Conservation (phyloP, 2,888 invertebrate genomes). For the Cotesia congregata region DNA sequence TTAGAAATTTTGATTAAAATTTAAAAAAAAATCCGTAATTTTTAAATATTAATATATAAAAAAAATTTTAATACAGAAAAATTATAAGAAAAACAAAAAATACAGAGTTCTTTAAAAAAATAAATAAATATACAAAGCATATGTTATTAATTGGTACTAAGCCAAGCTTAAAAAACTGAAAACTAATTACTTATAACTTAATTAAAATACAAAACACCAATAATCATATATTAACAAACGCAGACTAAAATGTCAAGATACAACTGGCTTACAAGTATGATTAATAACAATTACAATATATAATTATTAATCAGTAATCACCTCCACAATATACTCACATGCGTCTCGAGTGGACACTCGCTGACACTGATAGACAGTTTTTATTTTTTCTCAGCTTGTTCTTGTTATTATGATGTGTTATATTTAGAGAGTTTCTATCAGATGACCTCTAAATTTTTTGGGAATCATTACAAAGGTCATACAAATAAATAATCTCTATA, state of each 20-base stretch:
- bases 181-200: background rate
- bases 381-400: constrained; percentile 18
- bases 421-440: constrained; percentile 23
- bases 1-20: no score
- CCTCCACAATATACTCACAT: constrained; percentile 16
- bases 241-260: background rate
- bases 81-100: background rate
- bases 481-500: constrained; percentile 39
- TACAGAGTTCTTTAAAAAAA: background rate
- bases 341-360: constrained; percentile 8
- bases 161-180: constrained; percentile 13
- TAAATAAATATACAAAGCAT: background rate
- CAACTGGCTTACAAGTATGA: background rate
- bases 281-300: background rate
- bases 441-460: constrained; percentile 60
- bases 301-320: constrained; percentile 40
- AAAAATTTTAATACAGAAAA: background rate
- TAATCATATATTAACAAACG: background rate
- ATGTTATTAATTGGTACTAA: constrained; percentile 19
- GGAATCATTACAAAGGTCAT: constrained; percentile 60
- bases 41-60: background rate
- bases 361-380: constrained; percentile 13
- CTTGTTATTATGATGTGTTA: constrained; percentile 37
- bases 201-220: background rate
- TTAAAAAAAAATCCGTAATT: no score